Evolutionary conservation across 2,888 invertebrate species (phyloP), one percentile per base, ranked within the genome.

Genomic region (Euzetes globulus): DNA sequence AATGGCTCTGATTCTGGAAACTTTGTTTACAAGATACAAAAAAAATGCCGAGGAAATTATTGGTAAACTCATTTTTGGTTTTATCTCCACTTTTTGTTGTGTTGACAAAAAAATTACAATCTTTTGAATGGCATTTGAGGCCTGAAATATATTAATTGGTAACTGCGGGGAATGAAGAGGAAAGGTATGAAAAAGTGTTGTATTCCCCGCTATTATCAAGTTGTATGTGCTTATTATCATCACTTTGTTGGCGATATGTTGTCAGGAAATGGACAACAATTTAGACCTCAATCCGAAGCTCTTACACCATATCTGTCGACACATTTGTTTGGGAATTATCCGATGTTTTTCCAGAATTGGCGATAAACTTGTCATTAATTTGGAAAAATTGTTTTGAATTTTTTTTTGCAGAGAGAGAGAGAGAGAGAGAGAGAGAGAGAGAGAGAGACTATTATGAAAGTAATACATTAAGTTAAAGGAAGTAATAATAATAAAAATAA

Each of bases 201-300:
- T 60, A 60, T 60, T n/a, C 60, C 5, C 6, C 27, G 6, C 60
- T 60, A 29, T 27, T 60, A 60, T 50, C 50, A 4, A 50, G 6
- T 50, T 7, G 25, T 60, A 60, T 60, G 19, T n/a, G 19, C 15
- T n/a, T 52, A 60, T 60, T 60, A 60, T 33, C 29, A 60, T 60
- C 22, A 60, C 27, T 33, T 60, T 33, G 60, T 60, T 60, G 60
- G 60, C 52, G 52, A 33, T 33, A 33, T 60, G 60, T 60, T 60
- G 27, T 33, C 29, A 60, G 60, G 29, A 60, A 60, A 17, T 60
- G 29, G 27, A 33, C 58, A 58, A 58, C 22, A 60, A 33, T 60
- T 60, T 60, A 33, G 27, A 60, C 22, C 27, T 4, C 33, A 33
- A 60, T 60, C 52, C 29, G 27, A 7, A 60, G 60, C 60, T 27